Conservation (phyloP, 2,797 vertebrate species). For the Dicrostonyx torquatus region DNA sequence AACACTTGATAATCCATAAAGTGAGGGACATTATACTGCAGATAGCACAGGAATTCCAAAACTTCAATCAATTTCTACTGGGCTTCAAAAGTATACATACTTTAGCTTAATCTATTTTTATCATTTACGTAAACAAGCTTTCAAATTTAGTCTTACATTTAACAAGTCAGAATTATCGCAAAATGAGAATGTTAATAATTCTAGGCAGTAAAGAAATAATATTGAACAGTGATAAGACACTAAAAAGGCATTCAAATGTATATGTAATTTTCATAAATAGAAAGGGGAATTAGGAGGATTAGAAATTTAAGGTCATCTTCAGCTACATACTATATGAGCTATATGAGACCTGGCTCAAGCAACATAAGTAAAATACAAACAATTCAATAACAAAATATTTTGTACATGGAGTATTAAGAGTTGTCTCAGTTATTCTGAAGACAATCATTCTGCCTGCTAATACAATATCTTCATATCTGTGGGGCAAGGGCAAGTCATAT, state of each 20-base stretch:
- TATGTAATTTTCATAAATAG: background rate
- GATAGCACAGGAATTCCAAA: background rate
- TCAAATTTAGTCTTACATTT: constrained; percentile 38
- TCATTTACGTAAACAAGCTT: constrained; percentile 32
- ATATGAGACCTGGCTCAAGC: background rate
- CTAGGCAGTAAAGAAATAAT: background rate
- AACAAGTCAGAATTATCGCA: background rate
- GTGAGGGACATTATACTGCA: background rate
- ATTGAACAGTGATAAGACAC: background rate
- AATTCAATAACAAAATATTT: background rate
- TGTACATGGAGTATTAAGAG: background rate
- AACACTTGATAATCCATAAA: background rate
- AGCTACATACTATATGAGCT: background rate
- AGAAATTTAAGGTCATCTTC: background rate
- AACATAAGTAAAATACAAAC: background rate
- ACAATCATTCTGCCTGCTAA: background rate
- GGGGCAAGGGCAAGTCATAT: background rate
- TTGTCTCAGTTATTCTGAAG: background rate
- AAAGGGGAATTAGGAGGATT: background rate
- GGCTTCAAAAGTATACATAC: background rate
- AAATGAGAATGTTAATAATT: constrained; percentile 54
- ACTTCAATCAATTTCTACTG: constrained; percentile 6
- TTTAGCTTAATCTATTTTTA: background rate
- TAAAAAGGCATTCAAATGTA: constrained; percentile 11
- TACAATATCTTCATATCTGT: background rate